A percentile compares a stretch with the other conserved stretches of the same genome.
phyloP scores from a whole-genome alignment of 2,888 invertebrate species.

The Clanis bilineata region DNA sequence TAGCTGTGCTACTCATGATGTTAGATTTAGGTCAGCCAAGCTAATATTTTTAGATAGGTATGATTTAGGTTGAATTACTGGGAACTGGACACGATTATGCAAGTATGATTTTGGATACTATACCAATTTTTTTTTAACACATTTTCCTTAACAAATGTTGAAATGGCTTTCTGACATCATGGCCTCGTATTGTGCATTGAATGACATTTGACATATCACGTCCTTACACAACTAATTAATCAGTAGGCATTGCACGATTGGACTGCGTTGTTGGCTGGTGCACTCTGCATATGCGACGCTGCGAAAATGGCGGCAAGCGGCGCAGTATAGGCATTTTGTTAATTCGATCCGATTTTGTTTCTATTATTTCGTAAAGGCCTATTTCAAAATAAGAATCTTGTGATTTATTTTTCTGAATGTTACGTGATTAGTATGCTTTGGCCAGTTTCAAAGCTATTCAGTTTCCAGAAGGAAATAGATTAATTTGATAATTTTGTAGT shows the following conservation, averaged over 20 bases:
- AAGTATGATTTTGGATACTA: background rate
- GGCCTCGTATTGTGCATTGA: background rate
- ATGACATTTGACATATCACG: slow-evolving; percentile 43
- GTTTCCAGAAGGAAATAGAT: background rate
- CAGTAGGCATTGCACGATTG: slow-evolving; percentile 44
- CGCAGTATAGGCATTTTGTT: background rate
- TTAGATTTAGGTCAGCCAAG: too few relatives aligned
- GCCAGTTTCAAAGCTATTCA: background rate
- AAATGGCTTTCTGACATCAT: slow-evolving; percentile 3
- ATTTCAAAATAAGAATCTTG: background rate
- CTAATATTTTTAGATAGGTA: too few relatives aligned
- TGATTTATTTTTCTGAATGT: background rate
- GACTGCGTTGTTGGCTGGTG: slow-evolving; percentile 30
- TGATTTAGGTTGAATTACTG: too few relatives aligned
- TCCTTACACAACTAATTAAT: slow-evolving; percentile 43
- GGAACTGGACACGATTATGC: too few relatives aligned
- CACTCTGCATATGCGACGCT: slow-evolving; percentile 34
- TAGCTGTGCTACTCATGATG: too few relatives aligned
- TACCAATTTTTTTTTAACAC: slow-evolving; percentile 9
- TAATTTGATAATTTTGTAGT: background rate
- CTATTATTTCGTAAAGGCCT: background rate
- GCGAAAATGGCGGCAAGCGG: background rate
- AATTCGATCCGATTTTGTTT: background rate
- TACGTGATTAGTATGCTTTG: background rate
- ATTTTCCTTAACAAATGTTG: slow-evolving; percentile 11